Percentiles rank a stretch among this genome's conserved stretches.
Conservation (phyloP, 64 coral and sea anemone species). For the Astreopora myriophthalma region DNA sequence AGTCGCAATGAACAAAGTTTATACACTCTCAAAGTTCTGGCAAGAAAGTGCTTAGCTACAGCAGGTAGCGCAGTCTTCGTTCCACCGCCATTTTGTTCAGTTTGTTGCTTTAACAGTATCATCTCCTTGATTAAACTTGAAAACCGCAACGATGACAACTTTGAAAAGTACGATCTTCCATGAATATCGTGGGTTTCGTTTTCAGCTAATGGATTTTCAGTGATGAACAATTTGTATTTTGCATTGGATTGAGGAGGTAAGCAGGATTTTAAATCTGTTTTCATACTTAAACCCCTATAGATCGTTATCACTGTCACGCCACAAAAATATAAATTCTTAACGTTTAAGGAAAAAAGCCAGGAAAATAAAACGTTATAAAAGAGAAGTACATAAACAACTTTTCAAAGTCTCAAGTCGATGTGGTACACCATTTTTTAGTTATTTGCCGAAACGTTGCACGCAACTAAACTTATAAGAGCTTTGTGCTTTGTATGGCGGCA, state of each 20-base stretch:
- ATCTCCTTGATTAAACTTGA: not conserved
- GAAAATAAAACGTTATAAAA: no score
- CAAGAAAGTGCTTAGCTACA: not conserved
- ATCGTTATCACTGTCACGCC: no score
- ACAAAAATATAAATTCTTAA: no score
- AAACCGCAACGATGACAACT: constrained; percentile 18
- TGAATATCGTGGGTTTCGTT: not conserved
- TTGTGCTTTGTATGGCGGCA: no score
- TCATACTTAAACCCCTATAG: constrained; percentile 7
- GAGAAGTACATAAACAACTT: no score
- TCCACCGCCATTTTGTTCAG: constrained; percentile 6
- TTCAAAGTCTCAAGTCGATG: no score
- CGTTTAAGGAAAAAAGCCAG: no score
- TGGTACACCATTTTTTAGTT: no score
- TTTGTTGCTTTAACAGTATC: constrained; percentile 26
- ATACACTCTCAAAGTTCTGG: constrained; percentile 2
- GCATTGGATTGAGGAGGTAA: constrained; percentile 27
- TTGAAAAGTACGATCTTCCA: not conserved
- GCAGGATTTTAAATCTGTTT: constrained; percentile 38
- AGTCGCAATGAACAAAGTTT: not conserved
- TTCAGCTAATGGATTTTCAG: not conserved
- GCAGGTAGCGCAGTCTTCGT: constrained; percentile 1
- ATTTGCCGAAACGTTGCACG: no score
- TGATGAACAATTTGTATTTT: constrained; percentile 23
- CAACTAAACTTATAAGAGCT: no score